These are phyloP conservation scores for Phycodurus eques DNA, from an alignment of 2,113 vertebrate genomes.

Conservation along the genomic window DNA sequence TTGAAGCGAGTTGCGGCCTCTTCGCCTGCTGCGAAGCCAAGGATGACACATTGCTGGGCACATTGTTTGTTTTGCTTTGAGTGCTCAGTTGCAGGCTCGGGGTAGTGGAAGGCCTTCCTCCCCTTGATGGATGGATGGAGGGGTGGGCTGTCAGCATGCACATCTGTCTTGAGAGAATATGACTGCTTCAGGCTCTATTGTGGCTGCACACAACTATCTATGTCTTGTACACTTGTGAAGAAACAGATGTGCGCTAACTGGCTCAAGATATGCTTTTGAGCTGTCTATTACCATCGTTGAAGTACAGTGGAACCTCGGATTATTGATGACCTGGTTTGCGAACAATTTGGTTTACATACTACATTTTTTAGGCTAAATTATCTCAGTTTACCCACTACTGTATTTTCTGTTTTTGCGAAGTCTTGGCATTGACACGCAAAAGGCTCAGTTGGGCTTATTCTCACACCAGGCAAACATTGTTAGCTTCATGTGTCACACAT, in stretches of 20 bases:
- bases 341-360: no score
- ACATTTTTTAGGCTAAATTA: no score
- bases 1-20: constrained; percentile 28
- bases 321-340: no score
- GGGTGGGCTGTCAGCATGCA: constrained; percentile 41
- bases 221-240: constrained; percentile 37
- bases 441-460: no score
- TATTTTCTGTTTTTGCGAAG: no score
- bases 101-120: background rate
- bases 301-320: background rate
- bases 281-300: constrained; percentile 22
- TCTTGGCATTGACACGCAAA: no score
- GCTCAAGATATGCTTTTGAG: constrained; percentile 19
- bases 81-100: constrained; percentile 40
- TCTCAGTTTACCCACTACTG: no score
- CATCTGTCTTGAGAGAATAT: constrained; percentile 56
- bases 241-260: constrained; percentile 49
- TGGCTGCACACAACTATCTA: constrained; percentile 31
- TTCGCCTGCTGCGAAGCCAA: constrained; percentile 33
- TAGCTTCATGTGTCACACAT: no score
- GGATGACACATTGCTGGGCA: constrained; percentile 53
- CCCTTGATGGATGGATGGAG: constrained; percentile 47
- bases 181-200: constrained; percentile 40
- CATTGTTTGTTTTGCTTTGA: constrained; percentile 49
- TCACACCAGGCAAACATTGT: no score